Evolutionary conservation across 2,888 invertebrate genomes (phyloP), one percentile per base, ranked within the genome.

Genomic region (Endotricha flammealis): DNA sequence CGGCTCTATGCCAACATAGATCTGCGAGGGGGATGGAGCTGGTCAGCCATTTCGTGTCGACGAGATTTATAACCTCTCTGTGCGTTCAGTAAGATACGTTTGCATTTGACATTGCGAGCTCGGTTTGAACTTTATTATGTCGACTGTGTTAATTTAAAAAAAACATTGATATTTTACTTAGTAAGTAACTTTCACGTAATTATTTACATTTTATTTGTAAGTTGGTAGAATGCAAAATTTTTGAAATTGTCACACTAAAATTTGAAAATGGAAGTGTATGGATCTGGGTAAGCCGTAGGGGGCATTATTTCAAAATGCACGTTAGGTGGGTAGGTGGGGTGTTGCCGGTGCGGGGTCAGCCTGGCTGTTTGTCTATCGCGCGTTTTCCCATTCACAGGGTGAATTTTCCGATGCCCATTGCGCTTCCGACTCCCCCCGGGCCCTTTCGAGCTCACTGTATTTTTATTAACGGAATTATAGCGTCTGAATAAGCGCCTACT

Each of bases 31-130:
- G 75, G 74, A 59, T 54, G 62, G 64, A 48, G 59, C 65, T 77
- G 83, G 83, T 81, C 85, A 83, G 85, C 82, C 83, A 82, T 85
- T 83, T 70, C 82, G 80, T 79, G 83, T 81, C 79, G 76, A 66
- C 75, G 74, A 81, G 85, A 86, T 86, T 86, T 85, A 86, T 83
- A 79, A 75, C 78, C 80, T 77, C 73, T 74, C 76, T 71, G 66
- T 75, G 76, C 73, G 71, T 71, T 56, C 51, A 73, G 66, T 72
- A 80, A 82, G 83, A 82, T 76, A 71, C 72, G 63, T 55, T 64
- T 74, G 74, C 63, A 50, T 59, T 51, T 73, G 74, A 73, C 72
- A 53, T 54, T 48, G 44, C 56, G 44, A 52, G 49, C 46, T 49
- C 42, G 41, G 44, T 49, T 47, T 44, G 41, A 44, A 45, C 50